phyloP scores from a whole-genome alignment of 2,113 vertebrate species.

The Mobula hypostoma region DNA sequence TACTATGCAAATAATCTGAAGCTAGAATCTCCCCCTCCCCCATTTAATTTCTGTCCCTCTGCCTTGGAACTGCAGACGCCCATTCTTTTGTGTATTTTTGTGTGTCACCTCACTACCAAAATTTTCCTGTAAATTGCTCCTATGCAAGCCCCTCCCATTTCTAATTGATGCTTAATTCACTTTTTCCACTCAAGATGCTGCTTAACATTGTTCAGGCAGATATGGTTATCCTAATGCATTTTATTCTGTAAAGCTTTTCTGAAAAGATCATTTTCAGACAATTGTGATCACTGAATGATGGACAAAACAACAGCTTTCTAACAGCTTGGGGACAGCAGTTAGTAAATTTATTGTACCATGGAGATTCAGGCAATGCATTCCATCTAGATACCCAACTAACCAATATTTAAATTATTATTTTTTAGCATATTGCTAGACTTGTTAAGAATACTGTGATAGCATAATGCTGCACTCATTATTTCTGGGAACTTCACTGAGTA shows the following conservation, averaged over 20 bases:
- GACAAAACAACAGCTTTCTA: not conserved
- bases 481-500: not conserved
- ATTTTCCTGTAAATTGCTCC: conserved; percentile 25
- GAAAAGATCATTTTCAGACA: conserved; percentile 14
- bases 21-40: not conserved
- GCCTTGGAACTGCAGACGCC: not conserved
- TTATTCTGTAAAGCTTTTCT: not conserved
- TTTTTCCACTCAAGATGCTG: conserved; percentile 34
- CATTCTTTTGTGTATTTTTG: conserved; percentile 17
- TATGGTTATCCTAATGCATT: conserved; percentile 10
- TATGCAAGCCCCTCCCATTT: conserved; percentile 20
- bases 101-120: conserved; percentile 18
- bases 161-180: conserved; percentile 34
- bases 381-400: not conserved
- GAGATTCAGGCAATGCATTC: not conserved
- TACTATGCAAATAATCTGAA: not conserved
- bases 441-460: not conserved
- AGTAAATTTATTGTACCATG: conserved; percentile 26
- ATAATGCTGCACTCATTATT: not conserved
- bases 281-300: conserved; percentile 30
- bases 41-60: conserved; percentile 18
- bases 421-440: conserved; percentile 2
- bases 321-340: conserved; percentile 26
- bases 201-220: conserved; percentile 31
- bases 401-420: conserved; percentile 32